Evolutionary conservation across 2,888 invertebrate species (phyloP), one percentile per base, ranked within the genome.

Genomic region (Amitus sp.): DNA sequence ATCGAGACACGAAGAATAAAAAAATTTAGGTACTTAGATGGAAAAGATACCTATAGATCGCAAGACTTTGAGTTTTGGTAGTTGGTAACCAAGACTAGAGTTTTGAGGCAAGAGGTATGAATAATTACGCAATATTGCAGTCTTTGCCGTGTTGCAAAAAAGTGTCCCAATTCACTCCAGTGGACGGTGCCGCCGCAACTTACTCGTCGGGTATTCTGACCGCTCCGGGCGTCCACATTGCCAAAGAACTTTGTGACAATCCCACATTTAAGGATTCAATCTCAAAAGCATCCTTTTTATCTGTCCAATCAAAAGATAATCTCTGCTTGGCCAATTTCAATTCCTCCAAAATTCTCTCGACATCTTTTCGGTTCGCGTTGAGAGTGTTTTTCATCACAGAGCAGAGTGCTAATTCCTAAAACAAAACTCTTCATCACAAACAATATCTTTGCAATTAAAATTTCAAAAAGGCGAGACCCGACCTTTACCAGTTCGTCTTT

Each of bases 281-380:
- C 67, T 90, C 88, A 73, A 92, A 90, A 0, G 94, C 88, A 76
- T 92, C 89, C 56, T 87, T 87, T 83, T 96, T 96, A 76, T 96
- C 94, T 72, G 94, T 94, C 94, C 95, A 96, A 78, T 96, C 95
- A 74, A 89, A 90, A 82, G 96, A 96, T 57, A 96, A 85, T 39
- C 90, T 87, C 67, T 90, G 88, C 77, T 96, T 95, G 0, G 91
- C 90, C 12, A 92, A 89, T 73, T 92, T 91, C 74, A 94, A 90
- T 69, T 91, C 87, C 20, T 87, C 76, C 75, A 92, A 83, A 80
- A 93, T 92, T 30, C 86, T 84, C 66, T 91, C 89, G 20, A 93
- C 88, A 73, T 89, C 87, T 30, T 86, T 83, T 3, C 91, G 79
- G 0, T 89, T 89, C 65, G 86, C 85, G 28, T 85, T 85, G 10